Conservation (phyloP, 2,797 vertebrate species). For the Cuculus canorus region DNA sequence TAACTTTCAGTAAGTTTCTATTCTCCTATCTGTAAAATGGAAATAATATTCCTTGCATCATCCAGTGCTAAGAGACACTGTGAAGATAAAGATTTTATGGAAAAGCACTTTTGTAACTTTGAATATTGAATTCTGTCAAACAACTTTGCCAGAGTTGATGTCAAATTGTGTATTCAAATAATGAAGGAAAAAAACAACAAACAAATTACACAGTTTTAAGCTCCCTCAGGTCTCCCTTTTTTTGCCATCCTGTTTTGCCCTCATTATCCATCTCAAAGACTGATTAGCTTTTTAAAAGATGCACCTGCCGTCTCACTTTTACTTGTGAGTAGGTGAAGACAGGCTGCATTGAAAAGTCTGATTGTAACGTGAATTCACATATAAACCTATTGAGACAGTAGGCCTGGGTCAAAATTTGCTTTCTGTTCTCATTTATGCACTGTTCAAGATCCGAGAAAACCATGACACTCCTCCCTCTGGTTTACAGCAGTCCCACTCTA, state of each 20-base stretch:
- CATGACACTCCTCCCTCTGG: background rate
- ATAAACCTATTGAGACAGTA: background rate
- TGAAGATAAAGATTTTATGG: background rate
- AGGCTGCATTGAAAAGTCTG: background rate
- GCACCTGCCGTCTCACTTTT: background rate
- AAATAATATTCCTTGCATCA: background rate
- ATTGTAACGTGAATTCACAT: background rate
- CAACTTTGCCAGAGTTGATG: background rate
- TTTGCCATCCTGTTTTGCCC: background rate
- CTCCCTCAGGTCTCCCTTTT: background rate
- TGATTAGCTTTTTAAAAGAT: background rate
- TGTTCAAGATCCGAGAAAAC: background rate
- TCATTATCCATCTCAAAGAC: background rate
- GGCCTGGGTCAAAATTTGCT: background rate
- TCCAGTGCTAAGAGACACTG: background rate
- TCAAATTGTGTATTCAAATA: background rate
- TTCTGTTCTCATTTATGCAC: background rate
- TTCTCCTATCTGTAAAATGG: background rate
- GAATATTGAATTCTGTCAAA: conserved; percentile 28
- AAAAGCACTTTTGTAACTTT: background rate
- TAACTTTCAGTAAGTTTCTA: background rate
- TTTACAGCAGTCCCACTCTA: conserved; percentile 6
- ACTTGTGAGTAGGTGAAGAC: background rate
- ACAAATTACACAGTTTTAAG: background rate
- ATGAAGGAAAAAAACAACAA: background rate